Evolutionary conservation across 1,140 invertebrate species (phyloP).

Genomic region (Formica selysi): DNA sequence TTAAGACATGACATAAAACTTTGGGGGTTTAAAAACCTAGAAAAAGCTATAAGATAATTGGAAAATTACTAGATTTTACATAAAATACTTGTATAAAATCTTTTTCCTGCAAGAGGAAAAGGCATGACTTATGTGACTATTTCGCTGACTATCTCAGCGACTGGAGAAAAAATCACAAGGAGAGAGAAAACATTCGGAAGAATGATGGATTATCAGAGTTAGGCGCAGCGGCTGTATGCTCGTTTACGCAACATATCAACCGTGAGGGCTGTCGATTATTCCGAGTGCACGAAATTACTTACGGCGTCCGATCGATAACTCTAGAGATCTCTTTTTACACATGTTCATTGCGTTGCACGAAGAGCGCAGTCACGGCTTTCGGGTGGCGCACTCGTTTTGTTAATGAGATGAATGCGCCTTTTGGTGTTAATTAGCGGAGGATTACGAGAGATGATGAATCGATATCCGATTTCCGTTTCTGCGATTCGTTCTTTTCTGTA

Average conservation of each 20-base stretch:
- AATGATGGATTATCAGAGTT: slow-evolving; percentile 32
- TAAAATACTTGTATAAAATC: not conserved
- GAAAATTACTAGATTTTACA: slow-evolving; percentile 8
- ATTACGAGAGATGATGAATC: slow-evolving; percentile 60
- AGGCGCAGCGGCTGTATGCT: slow-evolving; percentile 7
- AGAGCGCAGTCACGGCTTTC: slow-evolving; percentile 53
- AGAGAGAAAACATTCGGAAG: slow-evolving; percentile 14
- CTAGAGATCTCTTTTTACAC: slow-evolving; percentile 62
- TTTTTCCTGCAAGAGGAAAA: not conserved
- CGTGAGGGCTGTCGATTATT: slow-evolving; percentile 48
- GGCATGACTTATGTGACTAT: slow-evolving; percentile 7
- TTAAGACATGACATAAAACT: not conserved
- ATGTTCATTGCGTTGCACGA: slow-evolving; percentile 52
- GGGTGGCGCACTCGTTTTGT: slow-evolving; percentile 52
- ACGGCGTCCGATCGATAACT: slow-evolving; percentile 58
- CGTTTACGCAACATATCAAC: slow-evolving; percentile 30
- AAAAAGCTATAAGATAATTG: slow-evolving; percentile 2
- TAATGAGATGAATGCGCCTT: slow-evolving; percentile 58
- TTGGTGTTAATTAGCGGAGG: slow-evolving; percentile 59
- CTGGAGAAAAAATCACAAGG: slow-evolving; percentile 4
- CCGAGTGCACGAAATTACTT: slow-evolving; percentile 58
- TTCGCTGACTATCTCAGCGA: slow-evolving; percentile 16
- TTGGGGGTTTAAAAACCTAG: not conserved
- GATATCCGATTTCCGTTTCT: slow-evolving; percentile 62
- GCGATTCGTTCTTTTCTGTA: slow-evolving; percentile 60